Conservation (phyloP, 2,113 vertebrate species). For the Neomonachus schauinslandi region DNA sequence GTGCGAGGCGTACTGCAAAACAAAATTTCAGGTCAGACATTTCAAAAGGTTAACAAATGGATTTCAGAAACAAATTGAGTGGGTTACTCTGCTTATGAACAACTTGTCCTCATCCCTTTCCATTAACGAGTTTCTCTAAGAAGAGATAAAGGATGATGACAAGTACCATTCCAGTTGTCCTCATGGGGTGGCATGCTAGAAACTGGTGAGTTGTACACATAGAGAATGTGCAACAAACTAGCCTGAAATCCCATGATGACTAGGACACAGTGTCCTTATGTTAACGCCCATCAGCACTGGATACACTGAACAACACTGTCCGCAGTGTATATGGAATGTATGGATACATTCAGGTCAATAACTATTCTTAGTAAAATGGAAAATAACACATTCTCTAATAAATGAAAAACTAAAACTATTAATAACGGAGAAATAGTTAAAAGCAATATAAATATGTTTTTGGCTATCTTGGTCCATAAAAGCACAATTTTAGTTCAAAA, state of each 20-base stretch:
- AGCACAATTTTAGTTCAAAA: slow-evolving; percentile 23
- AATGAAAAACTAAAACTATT: slow-evolving; percentile 9
- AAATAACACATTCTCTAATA: slow-evolving; percentile 23
- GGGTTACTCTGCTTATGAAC: background rate
- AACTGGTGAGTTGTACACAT: background rate
- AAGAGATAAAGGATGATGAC: background rate
- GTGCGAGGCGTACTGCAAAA: slow-evolving; percentile 1
- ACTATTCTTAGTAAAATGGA: slow-evolving; percentile 1
- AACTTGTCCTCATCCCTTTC: slow-evolving; percentile 43
- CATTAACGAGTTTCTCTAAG: slow-evolving; percentile 45
- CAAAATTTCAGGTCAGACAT: slow-evolving; percentile 15
- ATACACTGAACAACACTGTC: background rate
- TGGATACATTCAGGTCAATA: background rate
- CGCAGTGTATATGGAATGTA: background rate
- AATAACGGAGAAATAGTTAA: slow-evolving; percentile 45
- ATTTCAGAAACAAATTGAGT: slow-evolving; percentile 43
- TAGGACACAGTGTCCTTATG: background rate
- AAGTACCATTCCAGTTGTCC: background rate
- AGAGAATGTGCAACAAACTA: background rate
- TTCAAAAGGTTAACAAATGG: slow-evolving; percentile 47
- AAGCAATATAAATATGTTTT: slow-evolving; percentile 32
- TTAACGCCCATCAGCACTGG: background rate
- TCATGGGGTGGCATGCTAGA: background rate
- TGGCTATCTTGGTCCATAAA: background rate
- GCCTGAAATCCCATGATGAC: background rate